Base-by-base conservation (phyloP, 2,113 vertebrate species). In the Echinops telfairi region DNA sequence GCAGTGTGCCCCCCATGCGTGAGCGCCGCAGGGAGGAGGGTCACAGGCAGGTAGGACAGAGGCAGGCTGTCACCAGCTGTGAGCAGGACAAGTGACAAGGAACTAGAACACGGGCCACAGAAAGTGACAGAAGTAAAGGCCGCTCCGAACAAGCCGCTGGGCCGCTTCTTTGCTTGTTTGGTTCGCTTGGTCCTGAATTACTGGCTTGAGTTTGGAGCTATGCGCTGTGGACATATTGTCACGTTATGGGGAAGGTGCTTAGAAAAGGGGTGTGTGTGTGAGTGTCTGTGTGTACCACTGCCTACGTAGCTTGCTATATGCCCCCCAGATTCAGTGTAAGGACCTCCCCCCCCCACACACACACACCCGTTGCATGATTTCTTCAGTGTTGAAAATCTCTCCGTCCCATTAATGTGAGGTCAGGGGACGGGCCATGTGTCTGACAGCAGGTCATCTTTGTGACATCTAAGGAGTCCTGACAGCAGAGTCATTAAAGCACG, bases 141-240 rank as follows among this genome's bases (percentile, higher is more conserved):
- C 5, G 47, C 47, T 53, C 47, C 10, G 47, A 10, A 53, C 12
- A 14, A 53, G 47, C 47, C 47, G 47, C 2, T 1, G 47, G 17
- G 83, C 38, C 79, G 36, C 22, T n/a, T 73, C 9, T 40, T 53
- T 79, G 17, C 53, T 89, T 19, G 47, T 85, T 86, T 80, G 38
- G 19, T 76, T 82, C 79, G 75, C 79, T 92, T 70, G 73, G 22
- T 90, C 60, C 88, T 76, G 64, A 76, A 73, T 76, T 70, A 89
- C 91, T 84, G 25, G 43, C 66, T 84, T 92, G 40, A 73, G 68
- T 93, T 86, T 92, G 66, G n/a, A 93, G 60, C 76, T 81, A 27
- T 73, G 53, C 20, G 66, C 36, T 96, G 88, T 86, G 47, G 17
- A 27, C 29, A 0, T 20, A 36, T 66, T 57, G 9, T 53, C 47